Conservation (phyloP, 2,113 vertebrate genomes). For the Cynoglossus semilaevis region DNA sequence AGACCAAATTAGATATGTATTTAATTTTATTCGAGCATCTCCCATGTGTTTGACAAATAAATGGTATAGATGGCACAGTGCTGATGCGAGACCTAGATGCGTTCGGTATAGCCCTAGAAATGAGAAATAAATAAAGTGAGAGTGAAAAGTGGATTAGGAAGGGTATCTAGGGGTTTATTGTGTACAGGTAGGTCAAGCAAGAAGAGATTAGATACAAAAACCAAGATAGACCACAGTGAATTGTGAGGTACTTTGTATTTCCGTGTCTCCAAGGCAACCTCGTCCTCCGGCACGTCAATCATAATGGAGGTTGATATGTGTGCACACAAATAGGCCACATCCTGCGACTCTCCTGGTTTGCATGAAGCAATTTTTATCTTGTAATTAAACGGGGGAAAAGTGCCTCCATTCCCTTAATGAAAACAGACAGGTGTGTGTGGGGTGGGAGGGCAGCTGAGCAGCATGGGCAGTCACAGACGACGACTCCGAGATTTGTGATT, state of each 20-base stretch:
- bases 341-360: conserved; percentile 23
- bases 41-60: conserved; percentile 35
- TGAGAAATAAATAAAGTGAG: conserved; percentile 28
- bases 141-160: conserved; percentile 12
- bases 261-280: conserved; percentile 65
- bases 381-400: conserved; percentile 6
- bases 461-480: conserved; percentile 23
- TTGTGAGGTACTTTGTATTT: conserved; percentile 60
- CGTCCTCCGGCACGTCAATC: conserved; percentile 54
- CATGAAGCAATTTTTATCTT: conserved; percentile 1
- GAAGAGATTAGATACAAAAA: conserved; percentile 49
- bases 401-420: not conserved
- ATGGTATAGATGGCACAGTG: conserved; percentile 54
- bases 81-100: conserved; percentile 61
- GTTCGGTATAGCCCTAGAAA: conserved; percentile 45
- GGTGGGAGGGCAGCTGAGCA: conserved; percentile 1
- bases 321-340: conserved; percentile 33
- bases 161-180: conserved; percentile 9
- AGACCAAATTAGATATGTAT: too few relatives aligned
- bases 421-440: not conserved
- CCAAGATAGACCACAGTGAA: too few relatives aligned
- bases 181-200: conserved; percentile 25
- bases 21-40: too few relatives aligned
- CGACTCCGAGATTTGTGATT: conserved; percentile 42
- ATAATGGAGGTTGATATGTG: conserved; percentile 45